phyloP scores from a whole-genome alignment of 1,140 invertebrate genomes.

The Aphelinus certus region DNA sequence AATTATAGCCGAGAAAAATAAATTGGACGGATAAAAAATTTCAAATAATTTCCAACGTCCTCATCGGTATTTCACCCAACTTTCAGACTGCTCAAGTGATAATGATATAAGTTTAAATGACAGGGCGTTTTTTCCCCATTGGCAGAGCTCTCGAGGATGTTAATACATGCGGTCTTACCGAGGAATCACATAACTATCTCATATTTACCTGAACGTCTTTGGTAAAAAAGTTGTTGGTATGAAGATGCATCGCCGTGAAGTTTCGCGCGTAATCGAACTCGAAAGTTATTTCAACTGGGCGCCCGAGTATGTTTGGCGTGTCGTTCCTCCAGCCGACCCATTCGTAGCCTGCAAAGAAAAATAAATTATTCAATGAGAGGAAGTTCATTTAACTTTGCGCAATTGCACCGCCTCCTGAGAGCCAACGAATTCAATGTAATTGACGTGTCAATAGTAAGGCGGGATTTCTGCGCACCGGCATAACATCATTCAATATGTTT shows the following conservation, averaged over 20 bases:
- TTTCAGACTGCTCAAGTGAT: too few relatives aligned
- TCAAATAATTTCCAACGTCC: too few relatives aligned
- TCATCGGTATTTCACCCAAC: too few relatives aligned
- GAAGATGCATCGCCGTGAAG: constrained; percentile 78
- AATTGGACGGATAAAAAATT: too few relatives aligned
- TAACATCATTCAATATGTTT: too few relatives aligned
- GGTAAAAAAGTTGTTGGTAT: constrained; percentile 74
- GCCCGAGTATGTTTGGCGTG: constrained; percentile 66
- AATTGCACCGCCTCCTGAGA: neutral
- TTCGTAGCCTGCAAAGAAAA: constrained; percentile 73
- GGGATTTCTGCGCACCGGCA: too few relatives aligned
- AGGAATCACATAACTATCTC: neutral
- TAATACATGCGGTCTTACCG: neutral
- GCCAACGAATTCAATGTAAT: too few relatives aligned
- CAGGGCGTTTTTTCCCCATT: too few relatives aligned
- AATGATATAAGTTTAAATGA: too few relatives aligned
- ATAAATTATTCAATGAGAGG: constrained; percentile 17
- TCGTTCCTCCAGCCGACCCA: constrained; percentile 88
- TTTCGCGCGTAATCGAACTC: constrained; percentile 80
- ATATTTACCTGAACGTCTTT: constrained; percentile 73
- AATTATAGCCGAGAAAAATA: too few relatives aligned
- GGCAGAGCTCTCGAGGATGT: too few relatives aligned
- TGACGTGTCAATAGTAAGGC: too few relatives aligned
- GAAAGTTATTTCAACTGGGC: constrained; percentile 75
- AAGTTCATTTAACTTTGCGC: constrained; percentile 14